phyloP scores from a whole-genome alignment of 2,888 invertebrate genomes.

The Drepanosiphum platanoidis region DNA sequence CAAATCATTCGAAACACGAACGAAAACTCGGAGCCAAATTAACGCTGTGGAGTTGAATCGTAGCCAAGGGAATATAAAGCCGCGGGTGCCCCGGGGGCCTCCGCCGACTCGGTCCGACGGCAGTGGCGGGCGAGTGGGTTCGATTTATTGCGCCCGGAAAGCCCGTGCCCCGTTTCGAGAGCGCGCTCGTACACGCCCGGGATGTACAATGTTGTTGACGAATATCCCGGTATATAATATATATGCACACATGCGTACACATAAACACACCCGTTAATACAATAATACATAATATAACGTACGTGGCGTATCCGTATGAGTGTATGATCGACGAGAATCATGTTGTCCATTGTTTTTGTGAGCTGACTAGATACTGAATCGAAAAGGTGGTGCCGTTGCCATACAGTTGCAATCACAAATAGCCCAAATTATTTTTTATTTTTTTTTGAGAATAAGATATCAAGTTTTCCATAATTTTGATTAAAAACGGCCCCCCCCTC shows the following conservation, averaged over 20 bases:
- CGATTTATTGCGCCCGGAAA: slow-evolving; percentile 59
- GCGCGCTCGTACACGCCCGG: slow-evolving; percentile 18
- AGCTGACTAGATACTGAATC: too few species aligned
- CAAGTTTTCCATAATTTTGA: too few species aligned
- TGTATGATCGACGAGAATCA: too few species aligned
- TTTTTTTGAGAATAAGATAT: too few species aligned
- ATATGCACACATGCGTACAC: not conserved
- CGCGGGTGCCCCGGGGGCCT: slow-evolving; percentile 46
- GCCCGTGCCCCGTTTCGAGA: slow-evolving; percentile 38
- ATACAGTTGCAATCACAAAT: too few species aligned
- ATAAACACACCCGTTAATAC: not conserved
- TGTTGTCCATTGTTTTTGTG: too few species aligned
- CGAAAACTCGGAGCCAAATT: slow-evolving; percentile 62
- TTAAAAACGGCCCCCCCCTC: too few species aligned
- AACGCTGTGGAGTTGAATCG: slow-evolving; percentile 60
- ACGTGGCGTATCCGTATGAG: too few species aligned
- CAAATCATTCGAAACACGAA: slow-evolving; percentile 62
- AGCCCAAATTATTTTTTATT: too few species aligned
- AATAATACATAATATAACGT: too few species aligned
- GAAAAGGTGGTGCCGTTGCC: too few species aligned
- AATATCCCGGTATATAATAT: slow-evolving; percentile 29
- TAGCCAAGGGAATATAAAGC: slow-evolving; percentile 61
- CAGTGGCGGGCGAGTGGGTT: slow-evolving; percentile 39
- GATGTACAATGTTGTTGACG: slow-evolving; percentile 41
- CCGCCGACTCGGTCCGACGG: slow-evolving; percentile 2